Evolutionary conservation across 2,888 invertebrate genomes (phyloP).

Genomic region (Hyalella azteca): DNA sequence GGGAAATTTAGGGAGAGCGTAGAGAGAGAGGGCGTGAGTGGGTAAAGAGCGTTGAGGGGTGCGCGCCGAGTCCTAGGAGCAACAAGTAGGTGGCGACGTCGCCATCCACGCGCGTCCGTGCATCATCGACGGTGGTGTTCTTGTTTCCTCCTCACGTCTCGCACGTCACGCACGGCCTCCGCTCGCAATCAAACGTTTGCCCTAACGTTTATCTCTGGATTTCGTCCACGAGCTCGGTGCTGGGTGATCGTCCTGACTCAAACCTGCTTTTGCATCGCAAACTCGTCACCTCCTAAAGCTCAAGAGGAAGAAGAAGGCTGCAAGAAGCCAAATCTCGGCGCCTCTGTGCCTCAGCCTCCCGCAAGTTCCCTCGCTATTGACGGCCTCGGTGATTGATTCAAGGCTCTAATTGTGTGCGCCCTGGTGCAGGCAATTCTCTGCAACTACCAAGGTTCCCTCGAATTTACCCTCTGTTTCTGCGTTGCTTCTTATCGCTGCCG

Average conservation of each 20-base stretch:
- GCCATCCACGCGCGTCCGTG: conserved; percentile 29
- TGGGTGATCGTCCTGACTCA: neutral
- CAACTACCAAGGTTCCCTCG: too few species aligned
- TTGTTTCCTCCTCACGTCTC: conserved; percentile 25
- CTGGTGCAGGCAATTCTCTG: neutral
- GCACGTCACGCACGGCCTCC: too few species aligned
- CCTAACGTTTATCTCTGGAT: conserved; percentile 9
- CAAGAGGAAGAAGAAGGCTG: too few species aligned
- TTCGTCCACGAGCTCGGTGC: neutral
- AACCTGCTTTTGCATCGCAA: neutral
- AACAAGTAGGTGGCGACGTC: conserved; percentile 42
- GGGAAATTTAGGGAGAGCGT: neutral
- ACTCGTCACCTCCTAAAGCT: too few species aligned
- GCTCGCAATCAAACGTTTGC: conserved; percentile 26
- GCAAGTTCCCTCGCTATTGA: neutral
- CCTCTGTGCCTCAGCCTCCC: neutral
- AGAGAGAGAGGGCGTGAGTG: neutral
- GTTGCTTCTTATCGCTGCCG: neutral
- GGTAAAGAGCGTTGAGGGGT: neutral
- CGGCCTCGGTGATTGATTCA: conserved; percentile 19
- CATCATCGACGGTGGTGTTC: conserved; percentile 24
- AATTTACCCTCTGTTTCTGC: neutral
- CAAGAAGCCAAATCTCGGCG: too few species aligned
- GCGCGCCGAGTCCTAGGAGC: conserved; percentile 35
- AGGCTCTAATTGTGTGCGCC: neutral